phyloP scores from a whole-genome alignment of 2,888 invertebrate genomes.

The Lithodes maja region DNA sequence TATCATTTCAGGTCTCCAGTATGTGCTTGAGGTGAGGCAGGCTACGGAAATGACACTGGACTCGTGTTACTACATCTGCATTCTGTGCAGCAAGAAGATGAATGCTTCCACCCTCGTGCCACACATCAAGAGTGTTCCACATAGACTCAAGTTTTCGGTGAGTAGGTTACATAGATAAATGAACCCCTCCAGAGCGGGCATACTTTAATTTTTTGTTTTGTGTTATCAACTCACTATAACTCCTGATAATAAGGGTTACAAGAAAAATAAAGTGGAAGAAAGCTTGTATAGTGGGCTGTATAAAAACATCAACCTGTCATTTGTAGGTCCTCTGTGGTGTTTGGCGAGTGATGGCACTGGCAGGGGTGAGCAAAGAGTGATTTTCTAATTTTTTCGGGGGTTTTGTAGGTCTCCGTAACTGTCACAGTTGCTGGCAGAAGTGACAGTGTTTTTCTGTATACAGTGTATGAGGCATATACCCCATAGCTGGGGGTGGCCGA shows the following conservation, averaged over 20 bases:
- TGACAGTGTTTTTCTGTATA: too few relatives aligned
- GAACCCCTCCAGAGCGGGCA: neutral
- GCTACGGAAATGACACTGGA: conserved; percentile 50
- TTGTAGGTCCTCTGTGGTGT: too few relatives aligned
- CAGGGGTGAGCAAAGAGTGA: too few relatives aligned
- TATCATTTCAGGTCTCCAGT: conserved; percentile 61
- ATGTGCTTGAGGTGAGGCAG: conserved; percentile 65
- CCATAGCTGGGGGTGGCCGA: too few relatives aligned
- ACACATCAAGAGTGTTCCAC: conserved; percentile 69
- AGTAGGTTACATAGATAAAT: conserved; percentile 5
- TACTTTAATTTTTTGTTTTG: neutral
- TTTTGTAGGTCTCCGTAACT: too few relatives aligned
- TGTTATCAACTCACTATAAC: neutral
- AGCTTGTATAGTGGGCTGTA: neutral
- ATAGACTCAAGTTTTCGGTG: conserved; percentile 66
- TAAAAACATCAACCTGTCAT: too few relatives aligned
- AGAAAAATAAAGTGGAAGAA: neutral
- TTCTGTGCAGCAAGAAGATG: conserved; percentile 69
- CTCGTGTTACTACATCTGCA: conserved; percentile 64
- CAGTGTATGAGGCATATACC: too few relatives aligned
- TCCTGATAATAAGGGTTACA: neutral
- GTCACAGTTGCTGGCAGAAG: too few relatives aligned
- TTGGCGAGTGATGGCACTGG: too few relatives aligned
- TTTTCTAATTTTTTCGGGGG: too few relatives aligned
- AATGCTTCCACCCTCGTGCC: conserved; percentile 62